Conservation (phyloP, 1,140 invertebrate species). For the Drosophila persimilis region DNA sequence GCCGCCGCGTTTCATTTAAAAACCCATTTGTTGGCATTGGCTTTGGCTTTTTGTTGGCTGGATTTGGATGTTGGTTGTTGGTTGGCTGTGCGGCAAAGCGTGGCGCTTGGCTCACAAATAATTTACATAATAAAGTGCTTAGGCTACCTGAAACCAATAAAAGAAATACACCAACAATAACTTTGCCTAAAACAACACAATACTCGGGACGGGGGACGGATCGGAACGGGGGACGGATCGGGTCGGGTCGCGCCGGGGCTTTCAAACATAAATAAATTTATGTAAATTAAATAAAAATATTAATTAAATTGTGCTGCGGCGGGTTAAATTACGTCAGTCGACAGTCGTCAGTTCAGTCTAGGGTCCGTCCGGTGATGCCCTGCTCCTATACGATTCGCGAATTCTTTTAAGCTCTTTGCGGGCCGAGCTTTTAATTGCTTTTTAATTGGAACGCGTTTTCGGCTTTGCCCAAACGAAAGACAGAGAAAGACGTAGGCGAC, state of each 20-base stretch:
- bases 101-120: slow-evolving; percentile 64
- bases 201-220: not conserved
- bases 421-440: slow-evolving; percentile 68
- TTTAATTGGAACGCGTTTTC: slow-evolving; percentile 68
- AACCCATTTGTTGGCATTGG: slow-evolving; percentile 44
- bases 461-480: slow-evolving; percentile 2
- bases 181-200: slow-evolving; percentile 49
- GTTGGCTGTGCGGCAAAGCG: slow-evolving; percentile 70
- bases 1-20: slow-evolving; percentile 48
- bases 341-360: not conserved
- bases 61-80: slow-evolving; percentile 4
- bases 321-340: slow-evolving; percentile 53
- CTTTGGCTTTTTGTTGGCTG: slow-evolving; percentile 29
- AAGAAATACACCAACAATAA: slow-evolving; percentile 47
- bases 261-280: slow-evolving; percentile 80
- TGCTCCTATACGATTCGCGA: slow-evolving; percentile 7
- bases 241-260: slow-evolving; percentile 29
- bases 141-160: slow-evolving; percentile 78
- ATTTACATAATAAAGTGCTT: slow-evolving; percentile 80
- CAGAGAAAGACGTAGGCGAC: not conserved
- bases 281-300: slow-evolving; percentile 78
- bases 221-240: no score
- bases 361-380: not conserved
- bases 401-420: slow-evolving; percentile 57
- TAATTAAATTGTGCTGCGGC: slow-evolving; percentile 66